Conservation (phyloP, 92 coral and sea anemone genomes). For the Porites evermanni region DNA sequence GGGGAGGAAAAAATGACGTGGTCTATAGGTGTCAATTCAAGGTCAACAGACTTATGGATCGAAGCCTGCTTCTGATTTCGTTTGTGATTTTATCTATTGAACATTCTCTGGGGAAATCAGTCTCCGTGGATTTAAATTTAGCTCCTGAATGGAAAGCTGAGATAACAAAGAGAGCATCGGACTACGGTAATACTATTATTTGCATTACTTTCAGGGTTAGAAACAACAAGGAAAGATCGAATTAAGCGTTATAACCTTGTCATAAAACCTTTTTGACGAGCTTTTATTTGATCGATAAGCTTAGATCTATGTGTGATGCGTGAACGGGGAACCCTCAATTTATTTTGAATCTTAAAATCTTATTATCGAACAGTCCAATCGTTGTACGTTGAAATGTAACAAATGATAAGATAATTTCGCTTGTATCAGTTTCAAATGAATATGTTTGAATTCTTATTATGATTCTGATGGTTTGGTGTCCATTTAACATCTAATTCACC, state of each 20-base stretch:
- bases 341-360: too few relatives aligned
- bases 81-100: neutral
- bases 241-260: too few relatives aligned
- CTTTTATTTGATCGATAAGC: too few relatives aligned
- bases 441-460: neutral
- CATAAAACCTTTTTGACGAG: too few relatives aligned
- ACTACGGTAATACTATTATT: slow-evolving; percentile 57
- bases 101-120: slow-evolving; percentile 41
- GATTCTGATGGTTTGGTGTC: neutral
- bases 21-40: neutral
- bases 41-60: neutral
- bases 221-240: neutral
- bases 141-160: slow-evolving; percentile 68
- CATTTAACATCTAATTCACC: neutral
- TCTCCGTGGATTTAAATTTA: slow-evolving; percentile 36
- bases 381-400: too few relatives aligned
- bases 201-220: neutral
- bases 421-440: too few relatives aligned
- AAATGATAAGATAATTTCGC: too few relatives aligned
- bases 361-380: too few relatives aligned
- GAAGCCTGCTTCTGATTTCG: neutral
- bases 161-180: slow-evolving; percentile 66
- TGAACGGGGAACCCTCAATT: too few relatives aligned
- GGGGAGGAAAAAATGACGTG: slow-evolving; percentile 18
- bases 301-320: too few relatives aligned